phyloP scores from a whole-genome alignment of 1,140 invertebrate species.

The Bursaphelenchus mucronatus region DNA sequence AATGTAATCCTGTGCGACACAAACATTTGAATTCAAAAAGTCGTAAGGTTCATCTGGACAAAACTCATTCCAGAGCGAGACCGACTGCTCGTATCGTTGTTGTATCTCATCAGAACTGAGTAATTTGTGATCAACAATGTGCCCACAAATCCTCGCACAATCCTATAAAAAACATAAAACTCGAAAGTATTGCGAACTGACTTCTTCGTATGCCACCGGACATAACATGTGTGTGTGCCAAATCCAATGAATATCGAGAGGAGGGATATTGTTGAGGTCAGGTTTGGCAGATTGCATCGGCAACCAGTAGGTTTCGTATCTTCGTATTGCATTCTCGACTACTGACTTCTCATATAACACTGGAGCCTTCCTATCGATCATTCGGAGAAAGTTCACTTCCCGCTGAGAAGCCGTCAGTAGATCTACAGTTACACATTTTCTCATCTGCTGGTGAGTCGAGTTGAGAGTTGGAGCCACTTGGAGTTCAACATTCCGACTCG shows the following conservation, averaged over 20 bases:
- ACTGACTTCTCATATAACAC: constrained; percentile 53
- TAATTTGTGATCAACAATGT: constrained; percentile 62
- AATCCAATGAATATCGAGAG: constrained; percentile 65
- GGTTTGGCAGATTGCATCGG: constrained; percentile 60
- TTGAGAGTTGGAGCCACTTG: constrained; percentile 25
- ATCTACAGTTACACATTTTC: constrained; percentile 42
- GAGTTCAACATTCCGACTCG: constrained; percentile 6
- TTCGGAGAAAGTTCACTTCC: constrained; percentile 60
- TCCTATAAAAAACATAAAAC: constrained; percentile 56
- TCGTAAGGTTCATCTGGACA: constrained; percentile 58
- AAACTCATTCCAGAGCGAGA: constrained; percentile 55
- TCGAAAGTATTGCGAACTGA: no score
- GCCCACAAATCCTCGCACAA: constrained; percentile 60
- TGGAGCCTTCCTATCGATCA: constrained; percentile 58
- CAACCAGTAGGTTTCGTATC: constrained; percentile 64
- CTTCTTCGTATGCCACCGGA: background rate
- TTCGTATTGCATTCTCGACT: constrained; percentile 61
- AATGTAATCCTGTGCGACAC: constrained; percentile 33
- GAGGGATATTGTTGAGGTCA: constrained; percentile 60
- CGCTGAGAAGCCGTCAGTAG: constrained; percentile 49
- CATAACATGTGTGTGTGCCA: constrained; percentile 63
- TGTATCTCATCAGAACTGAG: constrained; percentile 60
- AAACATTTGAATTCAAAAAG: constrained; percentile 37
- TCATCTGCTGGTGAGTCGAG: constrained; percentile 54
- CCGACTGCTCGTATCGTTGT: constrained; percentile 58